Base-by-base conservation (phyloP, 1,140 invertebrate genomes). In the Daktulosphaira vitifoliae region DNA sequence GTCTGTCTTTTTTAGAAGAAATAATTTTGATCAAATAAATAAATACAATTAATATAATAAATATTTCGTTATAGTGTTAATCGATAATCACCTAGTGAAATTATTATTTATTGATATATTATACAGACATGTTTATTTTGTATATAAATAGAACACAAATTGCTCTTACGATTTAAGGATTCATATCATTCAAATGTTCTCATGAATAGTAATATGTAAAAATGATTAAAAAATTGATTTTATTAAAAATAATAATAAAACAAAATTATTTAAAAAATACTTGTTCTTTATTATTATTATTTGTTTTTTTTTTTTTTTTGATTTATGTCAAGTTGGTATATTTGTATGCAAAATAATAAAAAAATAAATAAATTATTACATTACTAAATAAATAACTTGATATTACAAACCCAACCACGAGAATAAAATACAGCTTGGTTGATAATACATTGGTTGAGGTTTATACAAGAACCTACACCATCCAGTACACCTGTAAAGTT, bases 271-370 rank as follows among this genome's bases (percentile, higher is more conserved):
- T 48, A 29, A 62, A 62, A 46, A 23, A 16, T 20, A 42, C 26
- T 13, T 11, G 2, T 23, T 52, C 33, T 38, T 38, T 54, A n/a
- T 39, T 39, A 39, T 54, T 54, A 39, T 65, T 71, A 73, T 0
- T 77, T 80, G 0, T 79, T 80, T 13, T 44, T 16, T 38, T 23
- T 9, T 39, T 53, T 3, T 39, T 33, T 33, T 6, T n/a, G n/a
- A n/a, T n/a, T 33, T 33, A 33, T 11, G 11, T 11, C 29, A 33
- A 33, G 11, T 33, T 6, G 29, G 29, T 33, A 33, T 11, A 33
- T 33, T 33, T 33, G 29, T 33, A 11, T 11, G 29, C 29, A 11
- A 33, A 33, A 6, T 6, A 33, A 11, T 33, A 6, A 33, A 33
- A n/a, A n/a, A 33, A 33, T 33, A 33, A 33, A 33, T 33, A 6